These are phyloP conservation scores for Melospiza georgiana DNA, from an alignment of 2,113 vertebrate species.

Conservation along the genomic window DNA sequence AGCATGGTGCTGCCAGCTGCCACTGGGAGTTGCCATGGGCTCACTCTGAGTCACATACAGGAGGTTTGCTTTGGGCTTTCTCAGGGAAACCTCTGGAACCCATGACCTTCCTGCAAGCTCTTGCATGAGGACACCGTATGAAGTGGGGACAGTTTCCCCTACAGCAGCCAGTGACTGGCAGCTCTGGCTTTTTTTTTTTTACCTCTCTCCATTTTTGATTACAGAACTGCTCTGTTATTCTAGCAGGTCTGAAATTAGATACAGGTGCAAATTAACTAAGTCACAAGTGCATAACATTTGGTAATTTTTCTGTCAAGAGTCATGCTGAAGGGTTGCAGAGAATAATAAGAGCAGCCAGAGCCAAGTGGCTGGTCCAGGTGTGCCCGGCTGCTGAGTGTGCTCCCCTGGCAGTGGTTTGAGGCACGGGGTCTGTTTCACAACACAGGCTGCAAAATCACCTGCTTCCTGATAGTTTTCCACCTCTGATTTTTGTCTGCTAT, in stretches of 20 bases:
- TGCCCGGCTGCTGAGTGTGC: neutral
- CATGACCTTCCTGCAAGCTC: neutral
- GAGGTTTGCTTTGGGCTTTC: neutral
- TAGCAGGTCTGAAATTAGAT: constrained; percentile 70
- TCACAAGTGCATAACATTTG: constrained; percentile 63
- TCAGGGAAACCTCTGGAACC: neutral
- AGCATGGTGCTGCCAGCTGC: neutral
- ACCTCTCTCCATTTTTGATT: constrained; percentile 57
- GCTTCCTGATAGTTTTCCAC: neutral
- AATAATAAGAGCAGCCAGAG: constrained; percentile 17
- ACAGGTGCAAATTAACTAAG: constrained; percentile 73
- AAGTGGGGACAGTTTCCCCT: neutral
- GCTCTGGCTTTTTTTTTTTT: neutral
- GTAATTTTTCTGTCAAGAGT: constrained; percentile 73
- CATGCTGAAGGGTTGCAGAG: constrained; percentile 38
- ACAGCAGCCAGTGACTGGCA: constrained; percentile 30
- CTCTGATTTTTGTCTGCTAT: neutral
- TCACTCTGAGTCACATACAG: accelerated
- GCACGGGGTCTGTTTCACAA: neutral
- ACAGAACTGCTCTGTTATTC: constrained; percentile 66
- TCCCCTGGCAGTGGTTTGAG: neutral
- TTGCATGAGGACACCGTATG: neutral
- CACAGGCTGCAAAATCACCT: neutral
- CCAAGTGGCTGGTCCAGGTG: constrained; percentile 6
- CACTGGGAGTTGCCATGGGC: neutral